Base-by-base conservation (phyloP, 2,113 vertebrate species). In the Saguinus imperator region DNA sequence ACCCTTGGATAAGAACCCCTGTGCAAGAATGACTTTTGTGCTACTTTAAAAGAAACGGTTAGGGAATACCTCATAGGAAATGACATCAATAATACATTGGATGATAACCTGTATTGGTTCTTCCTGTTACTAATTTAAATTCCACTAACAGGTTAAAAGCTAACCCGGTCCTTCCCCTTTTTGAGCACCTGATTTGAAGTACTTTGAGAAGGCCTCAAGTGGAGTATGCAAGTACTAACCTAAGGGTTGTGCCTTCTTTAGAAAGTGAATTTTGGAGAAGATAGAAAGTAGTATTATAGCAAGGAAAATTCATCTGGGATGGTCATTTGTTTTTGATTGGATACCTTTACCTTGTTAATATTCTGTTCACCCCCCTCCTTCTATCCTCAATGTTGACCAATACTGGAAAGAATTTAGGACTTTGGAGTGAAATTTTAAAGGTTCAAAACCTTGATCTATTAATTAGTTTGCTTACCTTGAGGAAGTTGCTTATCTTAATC, bases 261-360 rank as follows among this genome's bases (percentile, higher is more conserved):
- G 20, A 8, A 61, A 48, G 45, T 91, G 70, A 68, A 58, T 73
- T 66, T 20, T 48, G 50, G n/a, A 88, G 20, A 91, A 82, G 10
- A 21, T 77, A n/a, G 23, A 5, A 8, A 73, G 6, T 55, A 66
- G 13, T 89, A 16, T 73, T 61, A 73, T 10, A 75, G 11, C 48
- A 82, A 61, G 40, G 75, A 35, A 61, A 83, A 29, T 89, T 85
- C 55, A 73, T 14, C 27, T 45, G 40, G 48, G 37, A 16, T 55
- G 37, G n/a, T 79, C 55, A 43, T 86, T 86, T 94, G 50, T 66
- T 93, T 81, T 83, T 79, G 94, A 73, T 50, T 77, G 87, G 87
- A 70, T 29, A 21, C 76, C 37, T 93, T 68, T 83, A 72, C 1
- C 3, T 89, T 83, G 61, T 66, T 84, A 13, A 9, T 57, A 17